A percentile compares a stretch with the other conserved stretches of the same genome.
Conservation (phyloP, 2,888 invertebrate species). For the Phoenoteleia sp. region DNA sequence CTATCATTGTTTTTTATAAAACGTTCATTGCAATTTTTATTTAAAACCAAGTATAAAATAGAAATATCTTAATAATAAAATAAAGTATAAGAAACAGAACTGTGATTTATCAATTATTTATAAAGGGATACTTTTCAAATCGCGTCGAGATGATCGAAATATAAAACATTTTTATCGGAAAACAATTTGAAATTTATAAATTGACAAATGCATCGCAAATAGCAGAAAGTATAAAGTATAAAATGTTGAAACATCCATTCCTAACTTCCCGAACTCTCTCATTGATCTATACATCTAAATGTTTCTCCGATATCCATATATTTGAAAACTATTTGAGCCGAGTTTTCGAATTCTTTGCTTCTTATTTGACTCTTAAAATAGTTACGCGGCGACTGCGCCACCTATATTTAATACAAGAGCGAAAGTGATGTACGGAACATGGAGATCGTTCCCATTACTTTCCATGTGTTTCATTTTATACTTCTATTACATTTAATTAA, state of each 20-base stretch:
- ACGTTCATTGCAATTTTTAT: too few relatives aligned
- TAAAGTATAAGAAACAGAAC: neutral
- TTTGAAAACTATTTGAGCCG: slow-evolving; percentile 54
- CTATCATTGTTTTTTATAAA: too few relatives aligned
- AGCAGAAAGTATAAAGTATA: slow-evolving; percentile 27
- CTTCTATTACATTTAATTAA: slow-evolving; percentile 37
- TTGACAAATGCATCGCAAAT: slow-evolving; percentile 32
- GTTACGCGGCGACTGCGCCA: slow-evolving; percentile 1
- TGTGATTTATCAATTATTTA: neutral
- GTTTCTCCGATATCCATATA: slow-evolving; percentile 58
- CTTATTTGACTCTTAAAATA: slow-evolving; percentile 30
- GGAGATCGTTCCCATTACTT: slow-evolving; percentile 17
- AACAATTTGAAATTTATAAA: slow-evolving; percentile 38
- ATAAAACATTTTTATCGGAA: slow-evolving; percentile 29
- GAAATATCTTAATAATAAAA: too few relatives aligned
- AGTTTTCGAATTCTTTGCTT: slow-evolving; percentile 43
- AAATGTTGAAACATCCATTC: slow-evolving; percentile 48
- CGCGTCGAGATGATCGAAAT: neutral
- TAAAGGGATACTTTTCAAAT: neutral
- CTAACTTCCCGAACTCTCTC: slow-evolving; percentile 41
- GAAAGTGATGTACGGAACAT: neutral
- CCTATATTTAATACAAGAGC: slow-evolving; percentile 32
- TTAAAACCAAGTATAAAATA: too few relatives aligned
- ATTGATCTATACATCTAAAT: slow-evolving; percentile 54
- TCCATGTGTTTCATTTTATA: slow-evolving; percentile 24